phyloP scores from a whole-genome alignment of 2,888 invertebrate genomes.

The Mythimna pallens region DNA sequence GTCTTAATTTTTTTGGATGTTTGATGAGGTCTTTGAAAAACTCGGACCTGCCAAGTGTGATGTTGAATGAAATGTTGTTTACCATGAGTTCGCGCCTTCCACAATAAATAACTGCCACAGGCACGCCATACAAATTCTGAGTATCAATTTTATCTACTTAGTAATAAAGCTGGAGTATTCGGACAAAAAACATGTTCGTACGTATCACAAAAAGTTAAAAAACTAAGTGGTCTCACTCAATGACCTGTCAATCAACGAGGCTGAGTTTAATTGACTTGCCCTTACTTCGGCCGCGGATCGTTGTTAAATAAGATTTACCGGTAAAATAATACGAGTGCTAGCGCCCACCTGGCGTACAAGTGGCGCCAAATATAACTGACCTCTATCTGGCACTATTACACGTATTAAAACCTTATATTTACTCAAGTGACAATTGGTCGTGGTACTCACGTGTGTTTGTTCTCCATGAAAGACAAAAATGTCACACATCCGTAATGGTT shows the following conservation, averaged over 20 bases:
- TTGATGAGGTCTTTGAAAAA: slow-evolving; percentile 77
- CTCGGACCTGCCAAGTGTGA: slow-evolving; percentile 71
- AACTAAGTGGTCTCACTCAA: slow-evolving; percentile 64
- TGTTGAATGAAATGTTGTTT: slow-evolving; percentile 73
- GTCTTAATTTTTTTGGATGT: slow-evolving; percentile 80
- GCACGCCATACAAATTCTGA: slow-evolving; percentile 48
- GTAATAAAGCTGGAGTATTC: slow-evolving; percentile 49
- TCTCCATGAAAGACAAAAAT: slow-evolving; percentile 31
- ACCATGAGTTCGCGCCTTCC: slow-evolving; percentile 53
- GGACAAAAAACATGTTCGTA: slow-evolving; percentile 56
- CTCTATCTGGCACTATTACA: slow-evolving; percentile 58
- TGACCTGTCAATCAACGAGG: slow-evolving; percentile 75
- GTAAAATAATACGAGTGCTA: slow-evolving; percentile 67
- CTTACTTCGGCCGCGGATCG: slow-evolving; percentile 65
- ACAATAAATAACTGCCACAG: slow-evolving; percentile 45
- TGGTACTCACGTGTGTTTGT: slow-evolving; percentile 29
- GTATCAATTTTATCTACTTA: slow-evolving; percentile 45
- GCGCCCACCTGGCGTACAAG: slow-evolving; percentile 74
- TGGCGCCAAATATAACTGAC: slow-evolving; percentile 79
- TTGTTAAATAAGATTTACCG: slow-evolving; percentile 71
- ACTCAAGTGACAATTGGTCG: slow-evolving; percentile 63
- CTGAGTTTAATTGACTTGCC: slow-evolving; percentile 68
- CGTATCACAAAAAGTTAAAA: slow-evolving; percentile 53
- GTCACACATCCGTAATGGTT: slow-evolving; percentile 41
- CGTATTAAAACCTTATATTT: slow-evolving; percentile 60